A percentile compares a stretch with the other conserved stretches of the same genome.
Evolutionary conservation across 2,888 invertebrate species (phyloP).

Genomic region (Spilarctia lutea): DNA sequence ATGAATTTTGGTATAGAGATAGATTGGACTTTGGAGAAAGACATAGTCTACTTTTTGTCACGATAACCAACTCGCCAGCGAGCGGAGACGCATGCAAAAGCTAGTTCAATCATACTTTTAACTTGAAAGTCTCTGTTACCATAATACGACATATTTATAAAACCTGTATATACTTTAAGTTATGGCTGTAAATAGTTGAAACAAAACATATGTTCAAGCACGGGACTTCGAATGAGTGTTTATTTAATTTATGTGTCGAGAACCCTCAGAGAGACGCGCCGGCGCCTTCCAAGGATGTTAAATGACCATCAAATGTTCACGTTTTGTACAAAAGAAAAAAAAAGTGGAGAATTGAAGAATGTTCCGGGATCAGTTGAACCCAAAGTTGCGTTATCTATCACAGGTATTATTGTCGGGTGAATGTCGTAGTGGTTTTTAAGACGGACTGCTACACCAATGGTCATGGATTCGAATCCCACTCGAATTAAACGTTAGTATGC

Average conservation of each 20-base stretch:
- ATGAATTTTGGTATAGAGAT: too few relatives aligned
- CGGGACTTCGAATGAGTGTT: constrained; percentile 60
- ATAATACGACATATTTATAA: background rate
- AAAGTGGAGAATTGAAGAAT: background rate
- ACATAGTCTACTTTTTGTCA: too few relatives aligned
- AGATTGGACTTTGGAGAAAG: too few relatives aligned
- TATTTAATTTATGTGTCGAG: constrained; percentile 69
- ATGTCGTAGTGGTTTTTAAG: background rate
- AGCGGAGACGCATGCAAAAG: too few relatives aligned
- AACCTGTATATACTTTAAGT: background rate
- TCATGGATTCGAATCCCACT: too few relatives aligned
- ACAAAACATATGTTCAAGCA: constrained; percentile 36
- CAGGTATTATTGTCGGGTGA: background rate
- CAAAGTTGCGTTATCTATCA: background rate
- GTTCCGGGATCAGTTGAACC: background rate
- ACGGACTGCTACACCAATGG: too few relatives aligned
- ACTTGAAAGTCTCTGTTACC: too few relatives aligned
- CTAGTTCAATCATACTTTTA: too few relatives aligned
- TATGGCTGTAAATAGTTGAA: constrained; percentile 1
- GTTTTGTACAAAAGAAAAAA: background rate
- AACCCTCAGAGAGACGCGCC: constrained; percentile 67
- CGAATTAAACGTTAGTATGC: too few relatives aligned
- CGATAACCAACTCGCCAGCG: too few relatives aligned
- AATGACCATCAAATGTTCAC: constrained; percentile 3
- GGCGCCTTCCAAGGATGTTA: constrained; percentile 60